A percentile compares a stretch with the other conserved stretches of the same genome.
These are phyloP conservation scores for Hydriomena furcata DNA, from an alignment of 2,888 invertebrate genomes.

Conservation along the genomic window DNA sequence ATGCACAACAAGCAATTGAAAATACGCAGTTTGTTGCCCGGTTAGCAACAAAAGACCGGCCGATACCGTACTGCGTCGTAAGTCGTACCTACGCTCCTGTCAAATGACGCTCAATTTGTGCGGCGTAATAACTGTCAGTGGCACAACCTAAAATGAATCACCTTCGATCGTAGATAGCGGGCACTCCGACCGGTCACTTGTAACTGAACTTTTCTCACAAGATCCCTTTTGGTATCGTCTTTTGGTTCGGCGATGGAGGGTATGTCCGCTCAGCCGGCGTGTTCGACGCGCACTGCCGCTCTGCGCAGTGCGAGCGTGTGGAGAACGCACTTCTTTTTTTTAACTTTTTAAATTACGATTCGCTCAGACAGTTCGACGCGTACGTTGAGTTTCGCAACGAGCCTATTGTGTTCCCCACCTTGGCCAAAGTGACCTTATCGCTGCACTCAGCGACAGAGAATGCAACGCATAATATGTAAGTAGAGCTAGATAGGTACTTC, in stretches of 20 bases:
- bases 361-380: slow-evolving; percentile 38
- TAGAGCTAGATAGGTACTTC: too few relatives aligned
- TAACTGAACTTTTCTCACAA: slow-evolving; percentile 30
- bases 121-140: slow-evolving; percentile 73
- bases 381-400: slow-evolving; percentile 50
- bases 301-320: slow-evolving; percentile 46
- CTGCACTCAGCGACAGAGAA: slow-evolving; percentile 68
- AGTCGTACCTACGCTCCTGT: slow-evolving; percentile 50
- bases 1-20: slow-evolving; percentile 32
- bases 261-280: slow-evolving; percentile 56
- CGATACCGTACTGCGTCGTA: slow-evolving; percentile 70
- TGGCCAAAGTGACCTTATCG: slow-evolving; percentile 72
- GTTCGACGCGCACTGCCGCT: slow-evolving; percentile 59
- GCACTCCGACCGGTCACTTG: slow-evolving; percentile 33
- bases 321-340: slow-evolving; percentile 59
- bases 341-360: slow-evolving; percentile 51
- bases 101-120: slow-evolving; percentile 54
- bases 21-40: slow-evolving; percentile 68
- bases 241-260: not conserved
- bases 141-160: slow-evolving; percentile 62
- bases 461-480: slow-evolving; percentile 46
- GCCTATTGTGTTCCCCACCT: slow-evolving; percentile 64
- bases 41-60: slow-evolving; percentile 76
- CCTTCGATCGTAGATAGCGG: slow-evolving; percentile 33
- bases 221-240: slow-evolving; percentile 42